phyloP scores from a whole-genome alignment of 2,888 invertebrate species.

The Callimorpha dominula region DNA sequence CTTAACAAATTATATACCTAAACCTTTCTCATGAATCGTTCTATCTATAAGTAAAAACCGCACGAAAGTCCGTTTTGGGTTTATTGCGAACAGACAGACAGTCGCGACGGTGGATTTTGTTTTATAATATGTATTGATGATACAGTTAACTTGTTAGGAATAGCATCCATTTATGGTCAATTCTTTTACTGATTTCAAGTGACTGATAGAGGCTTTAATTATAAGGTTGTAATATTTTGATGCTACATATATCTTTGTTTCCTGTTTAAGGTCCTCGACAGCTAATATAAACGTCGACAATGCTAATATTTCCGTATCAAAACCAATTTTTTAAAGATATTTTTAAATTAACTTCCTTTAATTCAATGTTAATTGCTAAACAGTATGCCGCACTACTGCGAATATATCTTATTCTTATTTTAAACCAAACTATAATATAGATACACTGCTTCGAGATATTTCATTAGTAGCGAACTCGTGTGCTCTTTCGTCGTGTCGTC shows the following conservation, averaged over 20 bases:
- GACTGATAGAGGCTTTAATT: neutral
- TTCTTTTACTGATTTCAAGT: neutral
- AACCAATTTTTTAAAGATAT: neutral
- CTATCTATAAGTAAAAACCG: no score
- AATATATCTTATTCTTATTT: neutral
- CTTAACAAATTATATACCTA: no score
- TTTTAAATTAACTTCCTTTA: neutral
- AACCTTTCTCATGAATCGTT: no score
- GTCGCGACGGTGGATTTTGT: no score
- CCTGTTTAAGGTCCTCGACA: neutral
- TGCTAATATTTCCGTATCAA: neutral
- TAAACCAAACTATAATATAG: neutral
- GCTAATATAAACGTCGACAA: neutral
- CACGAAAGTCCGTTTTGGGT: no score
- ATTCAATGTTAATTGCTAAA: neutral
- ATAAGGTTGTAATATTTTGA: neutral
- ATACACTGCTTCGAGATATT: no score
- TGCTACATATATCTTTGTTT: no score
- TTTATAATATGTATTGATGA: no score
- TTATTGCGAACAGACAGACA: no score
- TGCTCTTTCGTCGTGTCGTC: no score
- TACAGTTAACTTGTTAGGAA: no score
- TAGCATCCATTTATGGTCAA: neutral
- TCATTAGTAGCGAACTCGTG: no score
- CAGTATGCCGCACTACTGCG: neutral